Conservation (phyloP, 2,113 vertebrate species). For the Rhizomys pruinosus region DNA sequence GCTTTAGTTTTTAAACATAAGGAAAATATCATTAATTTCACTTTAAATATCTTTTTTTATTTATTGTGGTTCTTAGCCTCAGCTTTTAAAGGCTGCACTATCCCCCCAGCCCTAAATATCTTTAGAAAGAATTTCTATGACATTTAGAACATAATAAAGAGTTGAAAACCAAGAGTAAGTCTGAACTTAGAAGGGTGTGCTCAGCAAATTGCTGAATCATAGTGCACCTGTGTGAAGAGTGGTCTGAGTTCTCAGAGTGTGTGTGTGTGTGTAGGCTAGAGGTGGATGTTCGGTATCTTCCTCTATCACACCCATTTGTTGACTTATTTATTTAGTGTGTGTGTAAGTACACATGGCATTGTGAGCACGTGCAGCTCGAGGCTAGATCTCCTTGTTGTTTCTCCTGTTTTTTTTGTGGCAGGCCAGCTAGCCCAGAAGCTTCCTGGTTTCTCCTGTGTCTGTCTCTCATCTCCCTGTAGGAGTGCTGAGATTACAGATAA, state of each 20-base stretch:
- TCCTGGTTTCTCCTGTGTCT: background rate
- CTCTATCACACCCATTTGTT: too few relatives aligned
- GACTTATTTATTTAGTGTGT: background rate
- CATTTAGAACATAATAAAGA: slow-evolving; percentile 47
- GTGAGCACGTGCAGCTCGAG: background rate
- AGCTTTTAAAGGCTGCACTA: too few relatives aligned
- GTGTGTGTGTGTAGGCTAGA: background rate
- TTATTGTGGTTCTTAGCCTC: too few relatives aligned
- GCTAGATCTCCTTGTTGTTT: background rate
- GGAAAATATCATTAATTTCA: slow-evolving; percentile 24
- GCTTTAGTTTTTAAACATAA: slow-evolving; percentile 42
- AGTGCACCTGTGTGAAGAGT: too few relatives aligned
- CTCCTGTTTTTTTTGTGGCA: too few relatives aligned
- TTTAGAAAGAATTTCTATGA: slow-evolving; percentile 55
- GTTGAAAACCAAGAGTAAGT: slow-evolving; percentile 39
- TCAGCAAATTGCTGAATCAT: too few relatives aligned
- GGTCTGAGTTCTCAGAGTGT: background rate
- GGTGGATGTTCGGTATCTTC: too few relatives aligned
- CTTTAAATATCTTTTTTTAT: too few relatives aligned
- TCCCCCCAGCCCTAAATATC: too few relatives aligned
- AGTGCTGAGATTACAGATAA: background rate
- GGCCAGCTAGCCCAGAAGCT: background rate
- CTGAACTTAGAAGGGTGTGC: slow-evolving; percentile 14
- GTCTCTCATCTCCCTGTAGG: background rate
- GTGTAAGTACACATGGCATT: too few relatives aligned